Evolutionary conservation across 2,888 invertebrate species (phyloP).

Genomic region (Leptopilina syphax): DNA sequence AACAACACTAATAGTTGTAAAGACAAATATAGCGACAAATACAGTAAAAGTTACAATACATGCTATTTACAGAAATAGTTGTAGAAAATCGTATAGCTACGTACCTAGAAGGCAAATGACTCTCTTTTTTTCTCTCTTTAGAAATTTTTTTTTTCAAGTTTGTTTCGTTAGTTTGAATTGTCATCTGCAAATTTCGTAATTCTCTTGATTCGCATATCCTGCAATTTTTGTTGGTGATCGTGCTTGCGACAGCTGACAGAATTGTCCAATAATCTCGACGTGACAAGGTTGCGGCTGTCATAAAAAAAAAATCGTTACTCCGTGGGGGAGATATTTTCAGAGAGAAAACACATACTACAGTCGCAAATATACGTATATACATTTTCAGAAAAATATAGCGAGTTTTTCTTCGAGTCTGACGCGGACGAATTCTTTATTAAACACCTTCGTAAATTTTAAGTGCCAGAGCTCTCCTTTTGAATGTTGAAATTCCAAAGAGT

Average conservation of each 20-base stretch:
- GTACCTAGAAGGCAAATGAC: too few species aligned
- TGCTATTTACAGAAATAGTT: too few species aligned
- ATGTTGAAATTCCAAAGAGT: neutral
- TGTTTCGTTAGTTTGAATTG: slow-evolving; percentile 1
- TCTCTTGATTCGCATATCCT: slow-evolving; percentile 34
- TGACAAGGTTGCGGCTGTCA: slow-evolving; percentile 26
- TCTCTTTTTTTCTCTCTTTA: too few species aligned
- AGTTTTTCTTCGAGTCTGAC: neutral
- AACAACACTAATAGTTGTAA: too few species aligned
- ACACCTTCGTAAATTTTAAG: slow-evolving; percentile 25
- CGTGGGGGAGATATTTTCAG: slow-evolving; percentile 23
- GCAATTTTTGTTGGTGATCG: slow-evolving; percentile 33
- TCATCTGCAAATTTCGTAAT: slow-evolving; percentile 18
- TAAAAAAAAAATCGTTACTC: slow-evolving; percentile 26
- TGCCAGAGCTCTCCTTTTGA: slow-evolving; percentile 2
- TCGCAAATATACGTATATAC: neutral
- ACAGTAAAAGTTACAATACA: too few species aligned
- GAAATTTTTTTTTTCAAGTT: neutral
- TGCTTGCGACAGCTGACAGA: slow-evolving; percentile 40
- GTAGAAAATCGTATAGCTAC: too few species aligned
- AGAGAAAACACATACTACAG: neutral
- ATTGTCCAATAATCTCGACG: slow-evolving; percentile 37
- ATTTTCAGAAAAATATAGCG: neutral
- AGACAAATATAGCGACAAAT: too few species aligned
- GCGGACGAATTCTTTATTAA: slow-evolving; percentile 14